Base-by-base conservation (phyloP, 2,113 vertebrate species). In the Poicephalus gulielmi region DNA sequence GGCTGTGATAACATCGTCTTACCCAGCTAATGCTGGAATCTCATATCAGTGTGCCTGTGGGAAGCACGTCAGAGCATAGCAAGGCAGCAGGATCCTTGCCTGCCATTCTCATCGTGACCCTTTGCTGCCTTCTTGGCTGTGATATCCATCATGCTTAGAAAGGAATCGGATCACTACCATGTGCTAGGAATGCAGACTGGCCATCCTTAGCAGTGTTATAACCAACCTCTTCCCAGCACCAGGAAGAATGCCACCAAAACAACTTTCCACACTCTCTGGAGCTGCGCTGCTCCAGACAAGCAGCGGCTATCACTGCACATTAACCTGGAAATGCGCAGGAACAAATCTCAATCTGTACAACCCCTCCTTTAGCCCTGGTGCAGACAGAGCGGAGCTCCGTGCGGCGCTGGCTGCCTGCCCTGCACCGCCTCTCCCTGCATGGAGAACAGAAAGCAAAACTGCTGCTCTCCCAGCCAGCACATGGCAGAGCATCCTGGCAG, bases 41-140 rank as follows among this genome's bases (percentile, higher is more conserved):
- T 75, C 37, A 24, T 1, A 4, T n/a, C 37, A 14, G 23, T 0
- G 0, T 1, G 3, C 30, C 43, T 13, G 13, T 3, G 8, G 80
- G 37, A 53, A 27, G 41, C 31, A 0, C 0, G 0, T 0, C 14
- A 13, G 43, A 41, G 46, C 11, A 2, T 2, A 28, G 43, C 25
- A 6, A 1, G 11, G 59, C 69, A 63, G 52, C 39, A 6, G 60
- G 47, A 53, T 10, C 33, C 16, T 11, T 20, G 46, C 23, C 13
- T 50, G 23, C n/a, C 1, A 0, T 18, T 52, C 59, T 47, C 62
- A n/a, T 19, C 2, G 1, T 4, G 3, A 33, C 37, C 55, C 47
- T 71, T 28, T 6, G 13, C 70, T 30, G 0, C 66, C 15, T 83
- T 46, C 67, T 64, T 4, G 4, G 44, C 69, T 57, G 5, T 10